These are phyloP conservation scores for Siniperca chuatsi DNA, from an alignment of 2,113 vertebrate species.

Conservation along the genomic window DNA sequence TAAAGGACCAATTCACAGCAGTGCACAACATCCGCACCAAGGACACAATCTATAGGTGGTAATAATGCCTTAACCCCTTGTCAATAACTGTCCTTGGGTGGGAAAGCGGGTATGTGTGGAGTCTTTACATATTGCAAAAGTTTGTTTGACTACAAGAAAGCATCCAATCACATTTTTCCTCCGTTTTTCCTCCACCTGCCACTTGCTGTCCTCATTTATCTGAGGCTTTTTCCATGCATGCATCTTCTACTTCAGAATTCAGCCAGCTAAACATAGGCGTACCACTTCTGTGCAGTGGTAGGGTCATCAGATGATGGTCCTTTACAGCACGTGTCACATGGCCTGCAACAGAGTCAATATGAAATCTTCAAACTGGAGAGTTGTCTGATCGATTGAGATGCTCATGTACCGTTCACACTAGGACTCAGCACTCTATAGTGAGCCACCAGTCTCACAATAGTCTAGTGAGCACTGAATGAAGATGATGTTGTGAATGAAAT, in stretches of 20 bases:
- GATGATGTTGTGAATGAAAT: too few relatives aligned
- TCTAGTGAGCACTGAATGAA: slow-evolving; percentile 7
- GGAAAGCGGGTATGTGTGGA: background rate
- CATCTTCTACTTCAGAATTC: background rate
- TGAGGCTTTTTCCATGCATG: background rate
- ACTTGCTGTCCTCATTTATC: background rate
- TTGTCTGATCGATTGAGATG: background rate
- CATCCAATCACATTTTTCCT: slow-evolving; percentile 7
- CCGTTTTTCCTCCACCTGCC: background rate
- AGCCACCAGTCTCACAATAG: background rate
- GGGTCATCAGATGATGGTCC: slow-evolving; percentile 7
- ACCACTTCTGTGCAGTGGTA: background rate
- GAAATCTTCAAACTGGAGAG: too few relatives aligned
- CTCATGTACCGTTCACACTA: background rate
- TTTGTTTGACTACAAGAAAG: slow-evolving; percentile 20
- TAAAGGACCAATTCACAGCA: slow-evolving; percentile 64
- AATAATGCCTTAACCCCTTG: slow-evolving; percentile 64
- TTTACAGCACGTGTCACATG: slow-evolving; percentile 7
- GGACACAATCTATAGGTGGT: slow-evolving; percentile 65
- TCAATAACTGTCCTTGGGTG: slow-evolving; percentile 64
- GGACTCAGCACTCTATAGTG: background rate
- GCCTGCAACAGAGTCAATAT: slow-evolving; percentile 8
- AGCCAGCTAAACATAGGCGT: background rate
- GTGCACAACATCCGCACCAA: slow-evolving; percentile 54
- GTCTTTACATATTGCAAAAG: slow-evolving; percentile 42